phyloP scores from a whole-genome alignment of 2,797 vertebrate genomes.

The Alca torda region DNA sequence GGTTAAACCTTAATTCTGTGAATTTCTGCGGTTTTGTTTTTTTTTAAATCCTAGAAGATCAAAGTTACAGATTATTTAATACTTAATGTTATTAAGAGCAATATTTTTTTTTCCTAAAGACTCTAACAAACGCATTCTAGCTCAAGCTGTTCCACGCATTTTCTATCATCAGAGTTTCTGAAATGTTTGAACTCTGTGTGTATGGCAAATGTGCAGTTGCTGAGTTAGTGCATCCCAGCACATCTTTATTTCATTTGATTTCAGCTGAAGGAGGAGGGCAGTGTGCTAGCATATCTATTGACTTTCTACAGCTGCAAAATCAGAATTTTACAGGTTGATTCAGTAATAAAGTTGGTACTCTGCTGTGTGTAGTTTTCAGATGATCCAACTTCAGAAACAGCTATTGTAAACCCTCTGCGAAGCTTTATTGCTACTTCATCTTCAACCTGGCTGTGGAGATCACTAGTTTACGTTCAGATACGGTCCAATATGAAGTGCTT shows the following conservation, averaged over 20 bases:
- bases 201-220: background rate
- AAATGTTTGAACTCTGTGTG: background rate
- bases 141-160: background rate
- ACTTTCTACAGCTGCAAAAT: background rate
- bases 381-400: background rate
- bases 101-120: background rate
- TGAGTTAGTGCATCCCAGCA: background rate
- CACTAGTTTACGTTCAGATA: background rate
- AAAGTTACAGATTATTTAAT: background rate
- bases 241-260: background rate
- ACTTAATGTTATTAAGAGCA: background rate
- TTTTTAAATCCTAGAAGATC: background rate
- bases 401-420: background rate
- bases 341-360: background rate
- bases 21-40: background rate
- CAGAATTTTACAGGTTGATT: background rate
- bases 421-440: background rate
- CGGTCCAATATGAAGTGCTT: background rate
- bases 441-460: background rate
- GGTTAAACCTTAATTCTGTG: background rate
- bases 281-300: background rate
- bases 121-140: background rate
- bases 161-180: background rate
- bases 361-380: background rate
- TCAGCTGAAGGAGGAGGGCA: background rate